Conservation (phyloP, 1,140 invertebrate species). For the Stenopsyche tienmushanensis region DNA sequence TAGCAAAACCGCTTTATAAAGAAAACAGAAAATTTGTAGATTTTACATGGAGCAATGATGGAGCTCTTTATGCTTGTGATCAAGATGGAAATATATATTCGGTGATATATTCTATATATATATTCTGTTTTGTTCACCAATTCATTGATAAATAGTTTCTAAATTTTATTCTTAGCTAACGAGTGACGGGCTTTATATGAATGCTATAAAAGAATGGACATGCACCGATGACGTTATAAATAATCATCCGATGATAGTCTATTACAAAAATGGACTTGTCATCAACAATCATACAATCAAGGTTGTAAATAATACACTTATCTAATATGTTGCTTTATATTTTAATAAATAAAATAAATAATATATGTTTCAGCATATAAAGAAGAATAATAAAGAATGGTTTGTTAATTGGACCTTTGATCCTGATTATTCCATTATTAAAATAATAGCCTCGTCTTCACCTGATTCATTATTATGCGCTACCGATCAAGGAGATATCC, state of each 20-base stretch:
- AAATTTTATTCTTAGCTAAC: slow-evolving; percentile 42
- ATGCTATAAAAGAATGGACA: slow-evolving; percentile 47
- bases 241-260: slow-evolving; percentile 45
- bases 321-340: not conserved
- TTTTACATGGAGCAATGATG: slow-evolving; percentile 50
- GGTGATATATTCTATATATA: slow-evolving; percentile 40
- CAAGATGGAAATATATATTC: slow-evolving; percentile 46
- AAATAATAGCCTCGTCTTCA: slow-evolving; percentile 45
- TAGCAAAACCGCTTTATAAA: slow-evolving; percentile 46
- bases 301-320: slow-evolving; percentile 36
- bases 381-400: slow-evolving; percentile 48
- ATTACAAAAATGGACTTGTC: slow-evolving; percentile 48
- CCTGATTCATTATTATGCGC: slow-evolving; percentile 46
- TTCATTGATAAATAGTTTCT: not conserved
- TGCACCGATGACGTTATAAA: slow-evolving; percentile 32
- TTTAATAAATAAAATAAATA: slow-evolving; percentile 8
- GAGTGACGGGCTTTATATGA: slow-evolving; percentile 49
- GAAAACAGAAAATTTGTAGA: slow-evolving; percentile 45
- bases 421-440: slow-evolving; percentile 43
- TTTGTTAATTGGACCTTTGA: slow-evolving; percentile 44
- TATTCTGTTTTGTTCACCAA: not conserved
- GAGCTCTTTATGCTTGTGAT: slow-evolving; percentile 50
- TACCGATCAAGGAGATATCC: slow-evolving; percentile 46
- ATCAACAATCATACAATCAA: slow-evolving; percentile 48
- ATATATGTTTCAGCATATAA: slow-evolving; percentile 43